Conservation (phyloP, 2,113 vertebrate genomes). For the Antechinus flavipes region DNA sequence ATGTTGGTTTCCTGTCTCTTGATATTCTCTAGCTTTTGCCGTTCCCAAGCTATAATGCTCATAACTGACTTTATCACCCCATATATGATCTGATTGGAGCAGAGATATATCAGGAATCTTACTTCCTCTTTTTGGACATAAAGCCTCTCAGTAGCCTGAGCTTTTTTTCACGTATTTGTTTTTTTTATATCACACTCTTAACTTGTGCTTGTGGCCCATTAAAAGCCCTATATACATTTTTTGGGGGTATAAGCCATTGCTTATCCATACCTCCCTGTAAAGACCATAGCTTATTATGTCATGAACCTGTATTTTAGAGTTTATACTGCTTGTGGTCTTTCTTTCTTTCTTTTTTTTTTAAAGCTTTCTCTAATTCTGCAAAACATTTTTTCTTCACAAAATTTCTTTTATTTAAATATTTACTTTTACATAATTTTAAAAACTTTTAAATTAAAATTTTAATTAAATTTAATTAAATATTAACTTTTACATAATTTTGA, state of each 20-base stretch:
- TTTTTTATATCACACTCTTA: neutral
- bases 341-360: neutral
- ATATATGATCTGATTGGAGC: neutral
- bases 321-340: neutral
- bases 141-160: neutral
- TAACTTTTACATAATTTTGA: neutral
- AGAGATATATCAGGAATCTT: neutral
- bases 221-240: neutral
- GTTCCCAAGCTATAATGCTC: neutral
- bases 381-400: neutral
- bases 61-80: neutral
- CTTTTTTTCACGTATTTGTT: neutral
- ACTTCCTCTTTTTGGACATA: neutral
- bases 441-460: too few relatives aligned
- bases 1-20: neutral
- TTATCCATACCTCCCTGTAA: neutral
- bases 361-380: neutral
- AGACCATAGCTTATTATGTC: neutral
- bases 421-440: neutral
- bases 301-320: neutral
- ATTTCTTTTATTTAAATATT: neutral
- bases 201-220: neutral
- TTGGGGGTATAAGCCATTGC: neutral
- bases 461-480: neutral
- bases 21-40: neutral